phyloP scores from a whole-genome alignment of 2,797 vertebrate genomes.

The Peromyscus eremicus region DNA sequence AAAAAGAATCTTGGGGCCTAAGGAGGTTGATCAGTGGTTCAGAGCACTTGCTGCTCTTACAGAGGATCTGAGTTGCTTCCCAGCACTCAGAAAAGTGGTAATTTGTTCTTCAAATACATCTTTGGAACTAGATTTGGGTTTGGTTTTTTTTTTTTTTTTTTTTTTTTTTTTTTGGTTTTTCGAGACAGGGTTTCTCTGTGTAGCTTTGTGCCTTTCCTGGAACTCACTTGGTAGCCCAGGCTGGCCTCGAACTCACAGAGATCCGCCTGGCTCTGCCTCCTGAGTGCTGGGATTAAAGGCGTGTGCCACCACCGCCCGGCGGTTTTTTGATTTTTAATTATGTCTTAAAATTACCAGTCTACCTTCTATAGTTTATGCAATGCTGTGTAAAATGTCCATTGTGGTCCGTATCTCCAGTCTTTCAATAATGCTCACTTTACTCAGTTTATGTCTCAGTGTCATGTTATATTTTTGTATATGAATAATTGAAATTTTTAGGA shows the following conservation, averaged over 20 bases:
- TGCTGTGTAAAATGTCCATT: constrained; percentile 41
- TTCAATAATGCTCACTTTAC: neutral
- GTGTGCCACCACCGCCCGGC: no score
- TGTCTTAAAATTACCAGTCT: constrained; percentile 47
- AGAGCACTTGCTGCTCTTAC: neutral
- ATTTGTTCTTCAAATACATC: constrained; percentile 63
- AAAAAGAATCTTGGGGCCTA: neutral
- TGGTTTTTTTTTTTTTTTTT: neutral
- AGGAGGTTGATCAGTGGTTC: neutral
- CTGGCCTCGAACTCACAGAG: no score
- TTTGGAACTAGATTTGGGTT: constrained; percentile 50
- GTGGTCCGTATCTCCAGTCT: neutral
- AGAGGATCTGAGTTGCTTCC: neutral
- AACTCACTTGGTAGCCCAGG: no score
- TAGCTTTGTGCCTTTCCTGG: no score
- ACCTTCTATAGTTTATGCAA: constrained; percentile 30
- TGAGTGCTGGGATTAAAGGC: no score
- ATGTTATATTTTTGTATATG: constrained; percentile 33
- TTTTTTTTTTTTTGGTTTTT: constrained; percentile 9
- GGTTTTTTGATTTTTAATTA: constrained; percentile 33
- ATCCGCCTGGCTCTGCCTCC: no score
- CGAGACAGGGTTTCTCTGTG: no score
- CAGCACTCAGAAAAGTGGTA: neutral
- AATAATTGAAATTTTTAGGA: constrained; percentile 27
- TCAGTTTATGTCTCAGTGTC: constrained; percentile 8